Evolutionary conservation across 2,888 invertebrate genomes (phyloP).

Genomic region (Entomobrya proxima): DNA sequence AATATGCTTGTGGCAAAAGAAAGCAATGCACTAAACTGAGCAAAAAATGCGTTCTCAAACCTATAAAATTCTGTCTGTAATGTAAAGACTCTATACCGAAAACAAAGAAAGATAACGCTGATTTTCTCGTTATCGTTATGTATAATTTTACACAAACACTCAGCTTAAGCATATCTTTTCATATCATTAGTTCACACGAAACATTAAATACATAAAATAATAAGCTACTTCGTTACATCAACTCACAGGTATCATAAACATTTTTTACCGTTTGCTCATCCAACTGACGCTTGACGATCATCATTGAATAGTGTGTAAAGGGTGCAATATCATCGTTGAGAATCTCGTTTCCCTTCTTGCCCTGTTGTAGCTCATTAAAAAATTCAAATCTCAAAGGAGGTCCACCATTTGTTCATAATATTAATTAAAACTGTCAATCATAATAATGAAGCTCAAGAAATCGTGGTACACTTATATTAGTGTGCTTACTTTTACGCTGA

Average conservation of each 20-base stretch:
- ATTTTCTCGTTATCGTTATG: conserved; percentile 43
- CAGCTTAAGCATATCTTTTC: conserved; percentile 41
- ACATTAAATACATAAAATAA: conserved; percentile 55
- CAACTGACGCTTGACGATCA: conserved; percentile 27
- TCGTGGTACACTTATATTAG: conserved; percentile 46
- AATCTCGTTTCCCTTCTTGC: conserved; percentile 35
- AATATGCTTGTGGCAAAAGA: neutral
- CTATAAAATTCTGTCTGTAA: conserved; percentile 28
- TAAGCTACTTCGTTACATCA: conserved; percentile 66
- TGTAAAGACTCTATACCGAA: conserved; percentile 1
- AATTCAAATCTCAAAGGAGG: conserved; percentile 67
- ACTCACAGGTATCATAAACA: conserved; percentile 48
- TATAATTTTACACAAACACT: conserved; percentile 37
- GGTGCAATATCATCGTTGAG: conserved; percentile 34
- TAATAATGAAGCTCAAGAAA: conserved; percentile 58
- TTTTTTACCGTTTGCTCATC: conserved; percentile 48
- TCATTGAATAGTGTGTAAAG: conserved; percentile 6
- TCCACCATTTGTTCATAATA: conserved; percentile 67
- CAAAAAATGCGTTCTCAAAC: neutral
- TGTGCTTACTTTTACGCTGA: too few relatives aligned
- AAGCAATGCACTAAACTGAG: neutral
- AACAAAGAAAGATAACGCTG: neutral
- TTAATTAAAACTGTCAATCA: conserved; percentile 67
- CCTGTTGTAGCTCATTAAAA: conserved; percentile 65
- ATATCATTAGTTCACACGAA: conserved; percentile 59